Conservation (phyloP, 2,888 invertebrate genomes). For the Allolobophora icterica region DNA sequence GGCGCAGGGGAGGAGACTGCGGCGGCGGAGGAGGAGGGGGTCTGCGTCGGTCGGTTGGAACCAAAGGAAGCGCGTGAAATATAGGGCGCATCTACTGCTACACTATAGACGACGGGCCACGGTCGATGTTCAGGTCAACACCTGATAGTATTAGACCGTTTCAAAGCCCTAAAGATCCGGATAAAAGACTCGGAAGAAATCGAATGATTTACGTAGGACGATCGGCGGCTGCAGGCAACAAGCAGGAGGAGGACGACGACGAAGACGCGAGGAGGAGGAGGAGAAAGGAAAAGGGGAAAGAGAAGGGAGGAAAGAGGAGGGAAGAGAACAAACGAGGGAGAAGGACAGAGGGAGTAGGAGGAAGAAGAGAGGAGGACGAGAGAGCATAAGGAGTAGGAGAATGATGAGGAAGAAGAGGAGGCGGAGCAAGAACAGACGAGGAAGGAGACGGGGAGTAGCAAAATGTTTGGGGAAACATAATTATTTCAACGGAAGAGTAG, state of each 20-base stretch:
- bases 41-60: no score
- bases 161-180: neutral
- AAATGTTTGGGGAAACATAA: no score
- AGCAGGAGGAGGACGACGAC: no score
- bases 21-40: no score
- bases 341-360: no score
- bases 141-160: neutral
- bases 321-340: no score
- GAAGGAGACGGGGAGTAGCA: neutral
- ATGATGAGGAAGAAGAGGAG: neutral
- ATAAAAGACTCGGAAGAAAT: constrained; percentile 9
- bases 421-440: neutral
- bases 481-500: no score
- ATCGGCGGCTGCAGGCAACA: neutral
- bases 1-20: no score
- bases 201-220: constrained; percentile 2
- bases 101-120: neutral
- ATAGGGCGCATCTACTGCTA: no score
- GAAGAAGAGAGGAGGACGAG: neutral
- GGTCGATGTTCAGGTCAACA: neutral
- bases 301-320: no score
- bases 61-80: no score
- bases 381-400: neutral
- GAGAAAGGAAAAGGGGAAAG: neutral
- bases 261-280: no score